Evolutionary conservation across 2,113 vertebrate genomes (phyloP).

Genomic region (Neofelis nebulosa): DNA sequence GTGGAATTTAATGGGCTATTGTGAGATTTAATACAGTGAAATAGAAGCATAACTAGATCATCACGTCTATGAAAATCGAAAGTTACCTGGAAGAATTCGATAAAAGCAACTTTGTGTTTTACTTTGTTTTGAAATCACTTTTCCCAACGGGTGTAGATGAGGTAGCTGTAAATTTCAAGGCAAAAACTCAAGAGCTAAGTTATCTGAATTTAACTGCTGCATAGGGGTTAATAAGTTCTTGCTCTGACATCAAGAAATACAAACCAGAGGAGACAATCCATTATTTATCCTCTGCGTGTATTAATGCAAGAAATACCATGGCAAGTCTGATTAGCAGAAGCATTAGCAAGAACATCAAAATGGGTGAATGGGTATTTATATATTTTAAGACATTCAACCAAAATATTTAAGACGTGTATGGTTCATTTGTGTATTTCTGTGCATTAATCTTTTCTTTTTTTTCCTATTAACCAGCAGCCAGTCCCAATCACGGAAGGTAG

Average conservation of each 20-base stretch:
- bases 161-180: too few relatives aligned
- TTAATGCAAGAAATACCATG: not conserved
- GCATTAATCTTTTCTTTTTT: not conserved
- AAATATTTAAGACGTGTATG: not conserved
- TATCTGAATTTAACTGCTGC: not conserved
- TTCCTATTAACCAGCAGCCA: not conserved
- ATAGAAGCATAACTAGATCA: not conserved
- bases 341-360: not conserved
- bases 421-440: not conserved
- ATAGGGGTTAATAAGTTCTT: not conserved
- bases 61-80: not conserved
- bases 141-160: not conserved
- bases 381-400: not conserved
- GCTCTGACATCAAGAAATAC: not conserved
- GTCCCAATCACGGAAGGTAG: not conserved
- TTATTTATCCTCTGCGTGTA: not conserved
- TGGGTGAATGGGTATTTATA: not conserved
- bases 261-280: not conserved
- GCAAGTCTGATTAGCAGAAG: not conserved
- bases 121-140: not conserved
- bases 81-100: not conserved
- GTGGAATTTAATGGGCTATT: too few relatives aligned
- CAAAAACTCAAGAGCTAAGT: not conserved
- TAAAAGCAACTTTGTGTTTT: not conserved
- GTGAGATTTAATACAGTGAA: not conserved